These are phyloP conservation scores for Todus mexicanus DNA, from an alignment of 2,797 vertebrate species.

Conservation along the genomic window DNA sequence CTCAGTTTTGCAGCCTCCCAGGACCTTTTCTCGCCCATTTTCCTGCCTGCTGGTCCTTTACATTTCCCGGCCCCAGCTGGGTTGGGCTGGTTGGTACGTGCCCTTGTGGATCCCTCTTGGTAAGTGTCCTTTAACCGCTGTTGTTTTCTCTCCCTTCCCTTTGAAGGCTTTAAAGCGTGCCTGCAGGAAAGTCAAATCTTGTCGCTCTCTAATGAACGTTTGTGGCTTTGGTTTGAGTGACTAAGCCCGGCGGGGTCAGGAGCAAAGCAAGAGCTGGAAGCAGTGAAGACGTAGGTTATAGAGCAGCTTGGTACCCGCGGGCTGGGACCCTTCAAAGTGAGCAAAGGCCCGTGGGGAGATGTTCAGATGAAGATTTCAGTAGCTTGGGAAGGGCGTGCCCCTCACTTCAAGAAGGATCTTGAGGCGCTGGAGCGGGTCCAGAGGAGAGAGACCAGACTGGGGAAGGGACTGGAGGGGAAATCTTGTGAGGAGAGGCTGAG, in stretches of 20 bases:
- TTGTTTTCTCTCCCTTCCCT: not conserved
- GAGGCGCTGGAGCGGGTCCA: too few species aligned
- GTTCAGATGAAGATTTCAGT: not conserved
- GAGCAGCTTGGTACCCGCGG: not conserved
- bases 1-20: conserved; percentile 18
- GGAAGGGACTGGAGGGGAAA: too few species aligned
- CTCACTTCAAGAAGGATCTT: too few species aligned
- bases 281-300: not conserved
- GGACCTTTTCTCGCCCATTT: conserved; percentile 26
- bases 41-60: conserved; percentile 15
- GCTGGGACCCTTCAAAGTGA: not conserved
- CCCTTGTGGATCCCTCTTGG: conserved; percentile 5
- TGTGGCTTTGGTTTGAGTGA: not conserved
- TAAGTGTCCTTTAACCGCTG: conserved; percentile 27
- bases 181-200: not conserved
- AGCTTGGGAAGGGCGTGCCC: not conserved
- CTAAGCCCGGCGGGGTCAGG: not conserved
- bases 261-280: not conserved
- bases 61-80: not conserved
- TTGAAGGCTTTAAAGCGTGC: not conserved
- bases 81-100: not conserved
- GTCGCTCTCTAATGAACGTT: not conserved
- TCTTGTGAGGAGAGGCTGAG: too few species aligned
- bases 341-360: not conserved
- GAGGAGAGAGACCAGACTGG: too few species aligned